Conservation (phyloP, 2,888 invertebrate species). For the Mesoligia furuncula region DNA sequence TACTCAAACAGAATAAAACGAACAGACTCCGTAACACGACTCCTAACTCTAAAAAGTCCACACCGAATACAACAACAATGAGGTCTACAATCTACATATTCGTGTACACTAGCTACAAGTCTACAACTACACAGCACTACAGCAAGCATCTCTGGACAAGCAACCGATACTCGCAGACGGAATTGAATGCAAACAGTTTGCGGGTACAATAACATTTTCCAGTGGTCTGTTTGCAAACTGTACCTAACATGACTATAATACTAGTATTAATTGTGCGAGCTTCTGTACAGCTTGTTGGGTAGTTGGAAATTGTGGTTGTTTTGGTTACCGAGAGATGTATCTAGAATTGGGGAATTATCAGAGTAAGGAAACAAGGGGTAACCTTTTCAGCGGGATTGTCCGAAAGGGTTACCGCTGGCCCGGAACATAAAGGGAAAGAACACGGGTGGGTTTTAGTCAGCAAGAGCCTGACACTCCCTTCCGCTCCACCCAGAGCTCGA, state of each 20-base stretch:
- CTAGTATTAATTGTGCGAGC: slow-evolving; percentile 45
- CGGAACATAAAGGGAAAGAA: too few relatives aligned
- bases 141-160: slow-evolving; percentile 44
- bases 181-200: slow-evolving; percentile 78
- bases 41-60: slow-evolving; percentile 31
- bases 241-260: slow-evolving; percentile 37
- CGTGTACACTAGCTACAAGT: slow-evolving; percentile 1
- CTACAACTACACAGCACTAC: slow-evolving; percentile 29
- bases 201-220: slow-evolving; percentile 76
- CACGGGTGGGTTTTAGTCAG: too few relatives aligned
- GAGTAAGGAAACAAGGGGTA: not conserved
- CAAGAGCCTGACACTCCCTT: too few relatives aligned
- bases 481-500: too few relatives aligned
- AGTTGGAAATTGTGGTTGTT: slow-evolving; percentile 1
- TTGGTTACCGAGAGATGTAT: slow-evolving; percentile 3
- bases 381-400: too few relatives aligned
- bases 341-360: not conserved
- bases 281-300: slow-evolving; percentile 10
- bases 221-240: slow-evolving; percentile 60
- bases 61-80: slow-evolving; percentile 31
- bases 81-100: slow-evolving; percentile 26
- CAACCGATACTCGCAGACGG: slow-evolving; percentile 66
- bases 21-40: slow-evolving; percentile 23
- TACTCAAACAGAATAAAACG: slow-evolving; percentile 16
- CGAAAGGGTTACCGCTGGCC: too few relatives aligned